A percentile compares a stretch with the other conserved stretches of the same genome.
Evolutionary conservation across 1,140 invertebrate genomes (phyloP).

Genomic region (Drosophila melanogaster): Release_6_plus_ISO1_MT NT_033777.3:12348001-12348500

Average conservation of each 20-base stretch:
- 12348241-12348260: neutral
- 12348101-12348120: constrained; percentile 9
- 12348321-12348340: constrained; percentile 39
- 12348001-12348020: constrained; percentile 83
- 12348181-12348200: constrained; percentile 75
- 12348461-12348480: no score
- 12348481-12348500: no score
- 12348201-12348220: constrained; percentile 72
- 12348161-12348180: constrained; percentile 35
- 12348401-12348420: no score
- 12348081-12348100: constrained; percentile 67
- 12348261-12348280: constrained; percentile 17
- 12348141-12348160: constrained; percentile 5
- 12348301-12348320: constrained; percentile 11
- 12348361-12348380: constrained; percentile 33
- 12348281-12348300: constrained; percentile 54
- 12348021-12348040: constrained; percentile 19
- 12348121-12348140: constrained; percentile 22
- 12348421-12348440: no score
- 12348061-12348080: constrained; percentile 11
- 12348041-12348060: constrained; percentile 1
- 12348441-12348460: no score
- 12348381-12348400: constrained; percentile 7
- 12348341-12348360: constrained; percentile 53
- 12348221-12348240: constrained; percentile 53